Base-by-base conservation (phyloP, 2,113 vertebrate genomes). In the Cephalopterus ornatus region DNA sequence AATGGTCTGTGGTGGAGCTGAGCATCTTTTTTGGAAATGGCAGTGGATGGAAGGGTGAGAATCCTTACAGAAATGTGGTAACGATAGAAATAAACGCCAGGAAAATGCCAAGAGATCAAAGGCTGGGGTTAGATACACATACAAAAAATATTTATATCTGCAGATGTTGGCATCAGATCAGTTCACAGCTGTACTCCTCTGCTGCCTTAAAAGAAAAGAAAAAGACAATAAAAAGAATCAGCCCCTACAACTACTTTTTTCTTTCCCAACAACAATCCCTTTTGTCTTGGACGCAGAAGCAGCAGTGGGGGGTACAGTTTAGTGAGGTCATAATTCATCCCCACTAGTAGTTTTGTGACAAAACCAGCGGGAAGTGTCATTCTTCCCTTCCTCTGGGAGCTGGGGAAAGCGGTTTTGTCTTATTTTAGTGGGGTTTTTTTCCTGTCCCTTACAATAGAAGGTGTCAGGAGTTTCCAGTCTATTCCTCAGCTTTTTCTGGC, bases 311-410 rank as follows among this genome's bases (percentile, higher is more conserved):
- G 37, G 66, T 44, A 85, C 16, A 67, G 84, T 61, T 91, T 84
- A 82, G 93, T 78, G 53, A 71, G 74, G 62, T 26, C 85, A 24
- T 52, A 92, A 91, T 89, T 94, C 91, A 95, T 87, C 86, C 80
- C 35, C 52, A 74, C 89, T 59, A 76, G 52, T 76, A 83, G 59
- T 71, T 92, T 89, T 47, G 72, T 95, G 91, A 92, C 83, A 95
- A 89, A 93, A 92, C 1, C 15, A 7, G 73, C 1, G 0, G 50
- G 83, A 93, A 83, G 33, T 86, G 75, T 81, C 92, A 86, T 77
- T 80, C 85, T 65, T 85, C 16, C 49, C 67, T 83, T 97, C 17
- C 2, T 39, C 71, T 73, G 85, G 66, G 67, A 93, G 53, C 7
- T 16, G 42, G 49, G 49, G 32, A 62, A 93, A 96, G 73, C 35